Base-by-base conservation (phyloP, 2,888 invertebrate species). In the Caenorhabditis doughertyi region DNA sequence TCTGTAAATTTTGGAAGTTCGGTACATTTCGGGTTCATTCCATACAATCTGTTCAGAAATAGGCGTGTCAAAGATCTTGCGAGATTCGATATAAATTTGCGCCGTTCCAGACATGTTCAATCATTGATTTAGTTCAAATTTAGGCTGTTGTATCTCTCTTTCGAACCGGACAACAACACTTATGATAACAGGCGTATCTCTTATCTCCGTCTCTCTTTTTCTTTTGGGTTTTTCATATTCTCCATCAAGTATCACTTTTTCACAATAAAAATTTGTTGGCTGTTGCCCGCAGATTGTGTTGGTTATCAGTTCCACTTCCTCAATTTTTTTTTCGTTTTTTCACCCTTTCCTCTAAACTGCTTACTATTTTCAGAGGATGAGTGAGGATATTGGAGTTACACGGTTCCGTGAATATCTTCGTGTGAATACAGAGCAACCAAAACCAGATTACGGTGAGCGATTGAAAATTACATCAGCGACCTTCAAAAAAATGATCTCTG, bases 371-470 rank as follows among this genome's bases (percentile, higher is more conserved):
- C 21, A 35, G 39, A 65, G 23, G n/a, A 84, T 85, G 83, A 47
- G 73, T 27, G 89, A 91, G 67, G 86, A 90, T 58, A 88, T 90
- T 25, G 92, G 95, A 84, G 94, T 96, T 81, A 94, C 95, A 86
- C 95, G 95, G 91, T 96, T 97, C 91, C 94, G 95, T 72, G 95
- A 96, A 90, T 97, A 97, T 93, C 93, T 97, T 68, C 94, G 94
- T 86, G 96, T 97, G 88, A 95, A 96, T 9, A 96, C 96, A 70
- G 96, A 96, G 0, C 97, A 97, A 90, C 97, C 97, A 0, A 93
- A 95, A 90, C 94, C 96, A 5, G 94, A 96, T 92, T 97, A 97
- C 92, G 95, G 96, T 96, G 93, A 89, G n/a, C n/a, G n/a, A n/a
- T n/a, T n/a, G n/a, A n/a, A 27, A 67, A 7, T 79, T 79, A 18